Base-by-base conservation (phyloP, 2,113 vertebrate genomes). In the Rostratula benghalensis region DNA sequence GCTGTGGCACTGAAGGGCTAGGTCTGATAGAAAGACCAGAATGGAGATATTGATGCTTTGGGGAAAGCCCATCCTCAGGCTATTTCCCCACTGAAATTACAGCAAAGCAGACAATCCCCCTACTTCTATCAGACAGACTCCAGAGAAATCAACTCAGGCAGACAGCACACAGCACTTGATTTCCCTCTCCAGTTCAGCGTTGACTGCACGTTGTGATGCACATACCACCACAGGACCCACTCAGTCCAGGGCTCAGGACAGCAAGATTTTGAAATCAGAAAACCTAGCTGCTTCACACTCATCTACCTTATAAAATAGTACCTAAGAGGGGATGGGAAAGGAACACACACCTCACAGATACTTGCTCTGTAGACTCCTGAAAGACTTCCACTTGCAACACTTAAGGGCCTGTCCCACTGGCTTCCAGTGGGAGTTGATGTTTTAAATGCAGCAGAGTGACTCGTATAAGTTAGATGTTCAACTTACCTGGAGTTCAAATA, bases 121-220 rank as follows among this genome's bases (percentile, higher is more conserved):
- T 6, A 35, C 33, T 94, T 20, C 94, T 75, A 63, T 16, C 64
- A 94, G 87, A 56, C 37, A 95, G 8, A 81, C 87, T 79, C 73
- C 27, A 61, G 67, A 86, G 76, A 60, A 84, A 35, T 15, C 12
- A 94, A 41, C 59, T 19, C 59, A 39, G n/a, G 71, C 56, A 91
- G 56, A 35, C 21, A 91, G 39, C 6, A 45, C n/a, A 30, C 43
- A 71, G 65, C 35, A 43, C 54, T 71, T 9, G 4, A 43, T 59
- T 50, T 14, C 78, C 56, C 37, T 78, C 60, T 30, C 60, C 50
- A 31, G 37, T 5, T 41, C 59, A 56, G 13, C 1, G 35, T 20
- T 63, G 24, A 21, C 65, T 63, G 1, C 37, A 39, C 33, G 1
- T 2, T 18, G 10, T 1, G 18, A 64, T 2, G 16, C 31, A 45